These are phyloP conservation scores for Echeneis naucrates DNA, from an alignment of 2,797 vertebrate species.

Conservation along the genomic window DNA sequence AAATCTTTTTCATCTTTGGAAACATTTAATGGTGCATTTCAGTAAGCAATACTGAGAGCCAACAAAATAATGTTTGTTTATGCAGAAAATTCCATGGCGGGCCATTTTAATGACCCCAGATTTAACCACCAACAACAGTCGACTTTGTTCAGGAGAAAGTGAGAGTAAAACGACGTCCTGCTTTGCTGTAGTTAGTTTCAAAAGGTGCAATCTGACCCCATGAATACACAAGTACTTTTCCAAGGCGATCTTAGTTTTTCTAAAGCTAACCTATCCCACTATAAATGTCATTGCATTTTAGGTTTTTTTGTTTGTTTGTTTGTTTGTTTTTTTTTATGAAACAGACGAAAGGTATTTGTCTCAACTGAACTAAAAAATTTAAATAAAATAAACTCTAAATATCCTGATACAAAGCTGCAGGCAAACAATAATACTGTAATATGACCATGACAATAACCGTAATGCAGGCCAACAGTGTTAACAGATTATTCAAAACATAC, in stretches of 20 bases:
- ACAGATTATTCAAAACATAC: no score
- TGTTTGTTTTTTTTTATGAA: no score
- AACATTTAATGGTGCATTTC: neutral
- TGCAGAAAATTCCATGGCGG: neutral
- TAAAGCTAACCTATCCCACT: neutral
- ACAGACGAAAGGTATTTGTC: neutral
- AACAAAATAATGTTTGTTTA: neutral
- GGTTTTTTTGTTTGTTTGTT: neutral
- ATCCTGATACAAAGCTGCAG: conserved; percentile 8
- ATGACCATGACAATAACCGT: conserved; percentile 3
- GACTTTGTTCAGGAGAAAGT: neutral
- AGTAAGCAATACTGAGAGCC: neutral
- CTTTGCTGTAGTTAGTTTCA: neutral
- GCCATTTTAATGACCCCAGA: neutral
- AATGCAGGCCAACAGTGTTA: no score
- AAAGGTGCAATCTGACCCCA: conserved; percentile 3
- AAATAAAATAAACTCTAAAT: conserved; percentile 10
- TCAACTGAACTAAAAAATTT: conserved; percentile 12
- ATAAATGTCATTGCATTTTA: no score
- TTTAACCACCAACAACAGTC: neutral
- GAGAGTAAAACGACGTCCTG: no score
- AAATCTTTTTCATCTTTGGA: neutral
- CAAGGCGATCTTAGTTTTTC: neutral
- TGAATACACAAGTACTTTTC: neutral
- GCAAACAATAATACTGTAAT: conserved; percentile 16